Evolutionary conservation across 2,113 vertebrate genomes (phyloP), one percentile per base, ranked within the genome.

Genomic region (Pangasianodon hypophthalmus): DNA sequence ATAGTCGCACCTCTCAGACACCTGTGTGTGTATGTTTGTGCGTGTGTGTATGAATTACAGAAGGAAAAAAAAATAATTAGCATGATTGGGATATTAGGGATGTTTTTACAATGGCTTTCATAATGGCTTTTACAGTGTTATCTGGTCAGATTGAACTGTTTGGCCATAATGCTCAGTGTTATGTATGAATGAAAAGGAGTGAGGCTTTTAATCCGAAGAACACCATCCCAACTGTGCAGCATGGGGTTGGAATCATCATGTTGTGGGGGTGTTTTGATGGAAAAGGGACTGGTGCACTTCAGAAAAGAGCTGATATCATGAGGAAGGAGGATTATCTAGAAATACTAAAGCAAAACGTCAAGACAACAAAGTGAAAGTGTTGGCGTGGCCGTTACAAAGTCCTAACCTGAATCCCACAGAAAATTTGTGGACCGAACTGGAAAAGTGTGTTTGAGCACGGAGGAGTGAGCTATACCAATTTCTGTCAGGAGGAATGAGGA

Each of bases 1-100:
- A 0, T 96, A 97, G 95, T 98, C 97, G 73, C 98, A 99, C n/a
- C 95, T 94, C 92, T 98, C 97, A 0, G 97, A 99, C 77, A 98
- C 97, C 98, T 99, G 93, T 24, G 54, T 80, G 46, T 80, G 19
- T 44, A 6, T 19, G 5, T 73, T 32, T 75, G n/a, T 64, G 62
- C 29, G 18, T 58, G 56, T 19, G 18, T 58, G 56, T 58, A 18
- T 58, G 58, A 41, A 75, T 44, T 75, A 32, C 37, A 75, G 41
- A 75, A 75, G 2, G 69, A 41, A 46, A 77, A 26, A 21, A 48
- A 37, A 19, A 6, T 46, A 11, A 26, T 46, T 77, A 46, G 71
- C 41, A 21, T 75, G 37, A 73, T 41, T 37, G 32, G 1, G 69
- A 41, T 41, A 73, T 73, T 19, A 41, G 13, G 16, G 16, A 2